phyloP scores from a whole-genome alignment of 2,888 invertebrate species.

The Leucophenga montana region DNA sequence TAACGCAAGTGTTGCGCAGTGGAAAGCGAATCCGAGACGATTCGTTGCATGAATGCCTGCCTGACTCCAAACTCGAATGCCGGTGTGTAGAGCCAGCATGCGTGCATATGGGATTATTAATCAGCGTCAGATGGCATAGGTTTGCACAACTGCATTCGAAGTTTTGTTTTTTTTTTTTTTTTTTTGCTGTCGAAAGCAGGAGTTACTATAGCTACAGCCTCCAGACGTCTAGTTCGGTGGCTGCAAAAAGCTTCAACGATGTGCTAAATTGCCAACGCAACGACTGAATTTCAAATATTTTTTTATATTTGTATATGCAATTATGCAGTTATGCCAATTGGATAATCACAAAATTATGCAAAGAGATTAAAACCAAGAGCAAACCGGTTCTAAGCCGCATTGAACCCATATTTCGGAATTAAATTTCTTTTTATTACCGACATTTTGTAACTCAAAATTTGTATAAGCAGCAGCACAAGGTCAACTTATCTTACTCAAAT shows the following conservation, averaged over 20 bases:
- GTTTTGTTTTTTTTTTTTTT: background rate
- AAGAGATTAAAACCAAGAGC: background rate
- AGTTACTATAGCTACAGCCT: background rate
- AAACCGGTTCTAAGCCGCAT: too few species aligned
- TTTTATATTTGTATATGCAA: constrained; percentile 3
- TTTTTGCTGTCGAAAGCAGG: background rate
- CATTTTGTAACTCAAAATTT: constrained; percentile 32
- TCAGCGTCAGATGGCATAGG: background rate
- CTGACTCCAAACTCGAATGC: background rate
- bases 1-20: background rate
- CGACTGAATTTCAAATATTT: background rate
- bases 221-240: background rate
- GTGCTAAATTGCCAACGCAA: constrained; percentile 4
- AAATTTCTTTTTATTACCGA: background rate
- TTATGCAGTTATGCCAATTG: constrained; percentile 1
- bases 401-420: too few species aligned
- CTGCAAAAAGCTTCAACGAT: constrained; percentile 3
- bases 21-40: too few species aligned
- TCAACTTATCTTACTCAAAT: constrained; percentile 41
- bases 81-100: background rate
- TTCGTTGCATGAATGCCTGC: too few species aligned
- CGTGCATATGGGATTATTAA: constrained; percentile 7
- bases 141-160: background rate
- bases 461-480: constrained; percentile 46
- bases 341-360: constrained; percentile 2